Percentiles rank a stretch among this genome's conserved stretches.
Conservation (phyloP, 2,888 invertebrate species). For the Dynastes grantii region DNA sequence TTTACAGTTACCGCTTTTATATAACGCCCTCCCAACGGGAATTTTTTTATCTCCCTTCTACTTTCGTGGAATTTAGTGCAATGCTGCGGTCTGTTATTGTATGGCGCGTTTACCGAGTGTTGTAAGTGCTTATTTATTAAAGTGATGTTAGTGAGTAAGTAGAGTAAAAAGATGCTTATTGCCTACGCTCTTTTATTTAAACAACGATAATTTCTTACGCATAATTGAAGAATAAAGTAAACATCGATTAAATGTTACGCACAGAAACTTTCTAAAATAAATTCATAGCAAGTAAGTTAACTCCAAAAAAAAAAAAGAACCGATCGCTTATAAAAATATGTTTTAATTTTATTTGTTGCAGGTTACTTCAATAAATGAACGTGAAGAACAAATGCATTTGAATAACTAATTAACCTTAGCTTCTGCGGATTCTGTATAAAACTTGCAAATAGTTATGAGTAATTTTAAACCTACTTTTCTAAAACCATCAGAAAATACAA, state of each 20-base stretch:
- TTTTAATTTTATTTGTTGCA: not conserved
- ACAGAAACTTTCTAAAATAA: not conserved
- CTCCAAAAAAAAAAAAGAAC: not conserved
- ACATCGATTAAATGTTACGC: not conserved
- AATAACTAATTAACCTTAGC: slow-evolving; percentile 13
- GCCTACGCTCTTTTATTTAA: not conserved
- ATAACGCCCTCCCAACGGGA: slow-evolving; percentile 2
- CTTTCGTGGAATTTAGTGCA: slow-evolving; percentile 2
- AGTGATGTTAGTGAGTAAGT: not conserved
- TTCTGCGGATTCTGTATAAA: slow-evolving; percentile 8
- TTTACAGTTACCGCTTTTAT: not conserved
- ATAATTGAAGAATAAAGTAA: not conserved
- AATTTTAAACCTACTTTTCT: slow-evolving; percentile 69
- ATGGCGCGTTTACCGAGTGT: not conserved
- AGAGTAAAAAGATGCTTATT: not conserved
- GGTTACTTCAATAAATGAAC: slow-evolving; percentile 23
- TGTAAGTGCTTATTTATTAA: not conserved
- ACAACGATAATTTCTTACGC: slow-evolving; percentile 6
- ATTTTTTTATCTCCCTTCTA: not conserved
- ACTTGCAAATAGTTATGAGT: slow-evolving; percentile 62
- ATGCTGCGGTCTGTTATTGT: not conserved
- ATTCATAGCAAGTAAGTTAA: slow-evolving; percentile 14
- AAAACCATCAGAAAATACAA: slow-evolving; percentile 67
- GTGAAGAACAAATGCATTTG: slow-evolving; percentile 16
- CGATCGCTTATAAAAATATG: not conserved